Percentiles rank a stretch among this genome's conserved stretches.
phyloP scores from a whole-genome alignment of 2,113 vertebrate genomes.

The Crotalus viridis region DNA sequence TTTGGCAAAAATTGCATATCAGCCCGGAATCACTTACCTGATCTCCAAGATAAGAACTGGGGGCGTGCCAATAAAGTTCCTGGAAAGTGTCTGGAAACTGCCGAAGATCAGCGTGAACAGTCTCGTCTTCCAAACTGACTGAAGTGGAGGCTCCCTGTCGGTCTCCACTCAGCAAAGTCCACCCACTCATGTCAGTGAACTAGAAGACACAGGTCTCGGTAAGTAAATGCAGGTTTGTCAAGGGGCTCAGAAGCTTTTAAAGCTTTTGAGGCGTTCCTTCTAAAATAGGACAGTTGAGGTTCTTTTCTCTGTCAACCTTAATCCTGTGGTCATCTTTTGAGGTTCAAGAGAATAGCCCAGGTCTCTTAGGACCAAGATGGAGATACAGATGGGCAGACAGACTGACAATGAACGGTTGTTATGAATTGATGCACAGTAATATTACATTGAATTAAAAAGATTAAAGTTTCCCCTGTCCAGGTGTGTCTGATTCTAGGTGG shows the following conservation, averaged over 20 bases:
- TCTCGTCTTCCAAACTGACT: slow-evolving; percentile 65
- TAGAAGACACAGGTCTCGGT: slow-evolving; percentile 45
- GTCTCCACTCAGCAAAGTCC: slow-evolving; percentile 83
- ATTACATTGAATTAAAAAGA: not conserved
- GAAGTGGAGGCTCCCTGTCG: slow-evolving; percentile 79
- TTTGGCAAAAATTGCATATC: not conserved
- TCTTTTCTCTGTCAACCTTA: not conserved
- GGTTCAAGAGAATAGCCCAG: not conserved
- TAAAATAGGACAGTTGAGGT: not conserved
- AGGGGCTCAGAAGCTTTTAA: not conserved
- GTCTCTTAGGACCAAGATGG: not conserved
- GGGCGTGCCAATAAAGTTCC: slow-evolving; percentile 93
- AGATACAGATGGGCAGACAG: not conserved
- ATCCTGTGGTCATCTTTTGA: not conserved
- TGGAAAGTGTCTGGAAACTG: slow-evolving; percentile 80
- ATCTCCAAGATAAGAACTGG: slow-evolving; percentile 86
- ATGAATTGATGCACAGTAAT: not conserved
- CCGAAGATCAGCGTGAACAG: slow-evolving; percentile 80
- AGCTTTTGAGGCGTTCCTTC: not conserved
- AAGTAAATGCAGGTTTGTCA: not conserved
- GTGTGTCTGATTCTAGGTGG: no score
- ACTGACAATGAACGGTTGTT: not conserved
- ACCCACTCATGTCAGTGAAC: slow-evolving; percentile 86
- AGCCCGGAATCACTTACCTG: slow-evolving; percentile 68
- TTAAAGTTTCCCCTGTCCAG: no score